These are phyloP conservation scores for Setipinna tenuifilis DNA, from an alignment of 2,797 vertebrate species.

Conservation along the genomic window DNA sequence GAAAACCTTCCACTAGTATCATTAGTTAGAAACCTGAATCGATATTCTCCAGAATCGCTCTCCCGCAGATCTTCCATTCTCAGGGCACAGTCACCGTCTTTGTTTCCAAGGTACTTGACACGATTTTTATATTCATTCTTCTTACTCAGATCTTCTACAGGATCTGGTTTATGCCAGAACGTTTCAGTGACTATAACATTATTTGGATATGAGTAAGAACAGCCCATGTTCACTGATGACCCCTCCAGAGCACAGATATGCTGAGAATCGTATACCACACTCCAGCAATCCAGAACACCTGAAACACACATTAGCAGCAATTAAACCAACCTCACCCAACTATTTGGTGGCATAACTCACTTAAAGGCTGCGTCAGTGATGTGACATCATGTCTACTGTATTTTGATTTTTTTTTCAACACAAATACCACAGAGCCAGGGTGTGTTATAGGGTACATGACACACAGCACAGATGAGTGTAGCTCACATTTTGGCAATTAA, in stretches of 20 bases:
- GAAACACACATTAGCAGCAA: slow-evolving; percentile 5
- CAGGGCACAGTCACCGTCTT: slow-evolving; percentile 4
- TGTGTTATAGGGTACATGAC: too few relatives aligned
- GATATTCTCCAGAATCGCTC: slow-evolving; percentile 50
- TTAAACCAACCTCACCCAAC: too few relatives aligned
- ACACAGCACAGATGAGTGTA: too few relatives aligned
- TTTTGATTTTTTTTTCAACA: too few relatives aligned
- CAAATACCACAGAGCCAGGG: too few relatives aligned
- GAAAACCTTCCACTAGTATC: accelerated
- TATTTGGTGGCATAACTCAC: too few relatives aligned
- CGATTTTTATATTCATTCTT: not conserved
- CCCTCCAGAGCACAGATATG: slow-evolving; percentile 47
- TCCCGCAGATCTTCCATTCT: slow-evolving; percentile 39
- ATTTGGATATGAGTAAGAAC: not conserved
- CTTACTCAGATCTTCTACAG: not conserved
- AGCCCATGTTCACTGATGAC: slow-evolving; percentile 44
- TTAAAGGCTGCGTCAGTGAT: too few relatives aligned
- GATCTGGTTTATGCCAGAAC: slow-evolving; percentile 26
- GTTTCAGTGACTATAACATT: accelerated
- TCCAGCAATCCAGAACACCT: not conserved
- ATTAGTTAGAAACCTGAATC: not conserved
- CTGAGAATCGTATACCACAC: slow-evolving; percentile 24
- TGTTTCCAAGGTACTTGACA: slow-evolving; percentile 9
- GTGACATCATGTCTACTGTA: too few relatives aligned
- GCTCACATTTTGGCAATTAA: not conserved